Evolutionary conservation across 2,113 vertebrate genomes (phyloP), one percentile per base, ranked within the genome.

Genomic region (Poecilia latipinna): DNA sequence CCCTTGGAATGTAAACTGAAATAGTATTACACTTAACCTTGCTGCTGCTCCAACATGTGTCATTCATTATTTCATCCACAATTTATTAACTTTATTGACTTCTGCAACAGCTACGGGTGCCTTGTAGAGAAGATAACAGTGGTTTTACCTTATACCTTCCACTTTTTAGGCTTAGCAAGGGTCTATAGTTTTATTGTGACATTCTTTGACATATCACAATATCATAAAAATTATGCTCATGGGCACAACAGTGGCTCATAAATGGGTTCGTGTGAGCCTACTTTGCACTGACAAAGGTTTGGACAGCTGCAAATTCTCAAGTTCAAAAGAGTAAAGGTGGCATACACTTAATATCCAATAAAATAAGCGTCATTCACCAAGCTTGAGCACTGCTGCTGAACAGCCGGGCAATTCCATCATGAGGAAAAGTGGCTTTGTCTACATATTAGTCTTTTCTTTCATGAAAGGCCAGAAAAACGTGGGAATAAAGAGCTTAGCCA

Each of bases 1-100:
- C 95, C 95, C 95, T 95, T 96, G 95, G 97, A 97, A 96, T 95
- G 96, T 96, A 97, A 97, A 97, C 97, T 94, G 84, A 79, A 79
- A 90, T 85, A 78, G 83, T 81, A 88, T 89, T 84, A 82, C 77
- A 71, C 86, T 89, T 88, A 90, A 91, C 88, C 91, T 90, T 90
- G 83, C 89, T 85, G 82, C 77, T 11, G 24, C 86, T 78, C 44
- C 74, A 74, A 86, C 86, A 90, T 85, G 69, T 79, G 79, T 86
- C 73, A 84, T 76, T 91, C 80, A 87, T 86, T 90, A 82, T 87
- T 88, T 78, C 78, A 63, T 73, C 26, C 32, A 29, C 85, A 78
- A 86, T 92, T 89, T 72, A 82, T 91, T 91, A 74, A 83, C 72
- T 80, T 57, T n/a, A 57, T 57, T 76, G 77, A 84, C 86, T 84